Conservation (phyloP, 2,113 vertebrate species). For the Alces alces region DNA sequence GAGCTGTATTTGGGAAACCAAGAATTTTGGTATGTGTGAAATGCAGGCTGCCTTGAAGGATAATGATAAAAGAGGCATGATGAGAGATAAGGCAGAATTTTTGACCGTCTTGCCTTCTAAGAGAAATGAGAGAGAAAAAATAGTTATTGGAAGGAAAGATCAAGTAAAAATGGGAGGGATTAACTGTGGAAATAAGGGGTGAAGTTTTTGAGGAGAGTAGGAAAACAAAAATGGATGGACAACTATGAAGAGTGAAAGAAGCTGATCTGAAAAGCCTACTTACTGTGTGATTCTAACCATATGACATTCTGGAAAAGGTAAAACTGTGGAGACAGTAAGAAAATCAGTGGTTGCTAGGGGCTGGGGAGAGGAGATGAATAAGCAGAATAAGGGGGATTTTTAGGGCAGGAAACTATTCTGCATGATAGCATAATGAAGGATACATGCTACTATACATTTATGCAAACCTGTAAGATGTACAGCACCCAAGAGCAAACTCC, state of each 20-base stretch:
- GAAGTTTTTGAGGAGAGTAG: neutral
- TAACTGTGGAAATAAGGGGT: neutral
- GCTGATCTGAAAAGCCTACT: neutral
- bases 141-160: neutral
- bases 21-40: neutral
- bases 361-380: neutral
- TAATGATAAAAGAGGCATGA: neutral
- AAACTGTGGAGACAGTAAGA: neutral
- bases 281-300: neutral
- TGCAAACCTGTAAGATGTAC: neutral
- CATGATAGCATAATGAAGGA: neutral
- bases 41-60: neutral
- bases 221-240: neutral
- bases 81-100: neutral
- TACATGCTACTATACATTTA: neutral
- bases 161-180: neutral
- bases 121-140: neutral
- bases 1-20: neutral
- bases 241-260: neutral
- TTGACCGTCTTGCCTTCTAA: neutral
- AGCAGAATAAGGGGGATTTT: neutral
- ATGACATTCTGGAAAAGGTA: neutral
- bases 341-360: neutral
- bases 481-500: neutral
- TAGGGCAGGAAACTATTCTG: neutral